A percentile compares a stretch with the other conserved stretches of the same genome.
phyloP scores from a whole-genome alignment of 2,888 invertebrate genomes.

The Troides aeacus region DNA sequence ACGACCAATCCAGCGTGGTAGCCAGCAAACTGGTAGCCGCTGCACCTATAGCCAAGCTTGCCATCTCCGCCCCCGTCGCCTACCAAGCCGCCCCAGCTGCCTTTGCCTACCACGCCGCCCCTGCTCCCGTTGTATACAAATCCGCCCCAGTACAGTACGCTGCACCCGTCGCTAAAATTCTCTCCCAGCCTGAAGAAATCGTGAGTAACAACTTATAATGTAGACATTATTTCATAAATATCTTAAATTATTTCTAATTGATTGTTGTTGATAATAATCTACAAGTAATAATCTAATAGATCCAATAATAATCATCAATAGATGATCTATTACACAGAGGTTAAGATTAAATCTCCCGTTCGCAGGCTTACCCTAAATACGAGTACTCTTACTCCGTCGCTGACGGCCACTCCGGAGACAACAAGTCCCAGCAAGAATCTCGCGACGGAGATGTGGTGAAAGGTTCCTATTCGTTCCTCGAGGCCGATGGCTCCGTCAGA shows the following conservation, averaged over 20 bases:
- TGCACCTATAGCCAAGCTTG: conserved; percentile 37
- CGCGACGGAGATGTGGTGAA: conserved; percentile 74
- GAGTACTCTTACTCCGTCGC: conserved; percentile 74
- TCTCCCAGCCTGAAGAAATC: conserved; percentile 41
- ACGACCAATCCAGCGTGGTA: conserved; percentile 50
- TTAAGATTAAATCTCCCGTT: neutral
- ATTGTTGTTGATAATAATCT: neutral
- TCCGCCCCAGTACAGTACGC: conserved; percentile 37
- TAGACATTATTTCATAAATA: neutral
- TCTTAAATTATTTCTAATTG: too few species aligned
- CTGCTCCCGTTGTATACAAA: conserved; percentile 30
- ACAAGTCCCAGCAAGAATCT: conserved; percentile 71
- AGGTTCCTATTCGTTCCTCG: conserved; percentile 71
- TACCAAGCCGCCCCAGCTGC: conserved; percentile 39
- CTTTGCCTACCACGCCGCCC: conserved; percentile 52
- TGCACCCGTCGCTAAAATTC: conserved; percentile 44
- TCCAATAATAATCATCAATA: too few species aligned
- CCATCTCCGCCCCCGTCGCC: conserved; percentile 33
- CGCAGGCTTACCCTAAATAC: conserved; percentile 59
- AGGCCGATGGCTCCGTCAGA: conserved; percentile 69
- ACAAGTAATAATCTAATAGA: too few species aligned
- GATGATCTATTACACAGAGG: neutral
- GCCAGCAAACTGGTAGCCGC: conserved; percentile 39
- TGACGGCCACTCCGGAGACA: conserved; percentile 76
- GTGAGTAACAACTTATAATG: conserved; percentile 31